Evolutionary conservation across 2,888 invertebrate genomes (phyloP).

Genomic region (Synergus itoensis): DNA sequence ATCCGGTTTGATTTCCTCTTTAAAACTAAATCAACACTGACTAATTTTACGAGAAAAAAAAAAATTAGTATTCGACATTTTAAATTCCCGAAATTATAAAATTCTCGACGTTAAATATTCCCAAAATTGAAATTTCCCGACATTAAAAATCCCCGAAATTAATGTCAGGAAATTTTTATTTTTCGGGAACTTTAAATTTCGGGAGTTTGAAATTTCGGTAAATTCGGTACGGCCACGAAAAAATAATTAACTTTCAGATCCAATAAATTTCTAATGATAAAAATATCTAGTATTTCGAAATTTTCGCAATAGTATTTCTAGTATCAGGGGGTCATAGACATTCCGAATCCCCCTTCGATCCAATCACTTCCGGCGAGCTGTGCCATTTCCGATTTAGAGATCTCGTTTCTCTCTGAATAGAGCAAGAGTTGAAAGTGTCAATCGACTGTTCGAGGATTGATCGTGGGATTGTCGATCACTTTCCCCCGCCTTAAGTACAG

Average conservation of each 20-base stretch:
- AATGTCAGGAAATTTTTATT: too few relatives aligned
- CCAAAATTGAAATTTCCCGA: too few relatives aligned
- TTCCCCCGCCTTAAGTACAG: slow-evolving; percentile 26
- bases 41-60: not conserved
- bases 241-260: not conserved
- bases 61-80: too few relatives aligned
- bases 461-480: slow-evolving; percentile 31
- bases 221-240: too few relatives aligned
- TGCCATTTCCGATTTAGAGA: slow-evolving; percentile 19
- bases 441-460: slow-evolving; percentile 9
- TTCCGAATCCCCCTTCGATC: not conserved
- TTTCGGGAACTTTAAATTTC: too few relatives aligned
- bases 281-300: not conserved
- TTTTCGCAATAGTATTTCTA: too few relatives aligned
- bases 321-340: not conserved
- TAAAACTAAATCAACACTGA: not conserved
- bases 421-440: slow-evolving; percentile 26
- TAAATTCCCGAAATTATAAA: not conserved
- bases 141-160: too few relatives aligned
- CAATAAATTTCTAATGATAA: not conserved
- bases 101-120: not conserved
- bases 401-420: not conserved
- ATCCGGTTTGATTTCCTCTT: slow-evolving; percentile 35
- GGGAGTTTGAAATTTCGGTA: too few relatives aligned
- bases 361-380: slow-evolving; percentile 17